phyloP scores from a whole-genome alignment of 2,113 vertebrate species.

The Prunella fulvescens region DNA sequence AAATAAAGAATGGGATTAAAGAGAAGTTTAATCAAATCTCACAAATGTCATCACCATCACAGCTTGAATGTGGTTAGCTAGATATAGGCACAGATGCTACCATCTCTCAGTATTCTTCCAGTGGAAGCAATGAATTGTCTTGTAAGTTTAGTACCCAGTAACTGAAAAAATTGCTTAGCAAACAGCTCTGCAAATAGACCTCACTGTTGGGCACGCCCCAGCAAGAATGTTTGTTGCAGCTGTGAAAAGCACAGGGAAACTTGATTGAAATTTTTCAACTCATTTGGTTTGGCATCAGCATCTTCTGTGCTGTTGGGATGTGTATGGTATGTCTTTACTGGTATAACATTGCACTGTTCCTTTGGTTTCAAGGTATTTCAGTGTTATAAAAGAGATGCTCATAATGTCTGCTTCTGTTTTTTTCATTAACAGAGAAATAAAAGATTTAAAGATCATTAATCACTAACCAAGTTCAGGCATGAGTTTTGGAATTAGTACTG shows the following conservation, averaged over 20 bases:
- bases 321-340: background rate
- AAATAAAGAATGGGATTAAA: constrained; percentile 26
- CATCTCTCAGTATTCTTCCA: background rate
- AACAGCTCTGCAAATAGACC: background rate
- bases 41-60: constrained; percentile 10
- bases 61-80: constrained; percentile 3
- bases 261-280: background rate
- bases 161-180: background rate
- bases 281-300: background rate
- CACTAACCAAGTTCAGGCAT: background rate
- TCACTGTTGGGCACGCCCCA: background rate
- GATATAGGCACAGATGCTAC: background rate
- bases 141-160: background rate
- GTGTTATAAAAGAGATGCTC: background rate
- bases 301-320: background rate
- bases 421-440: background rate
- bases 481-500: background rate
- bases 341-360: rapidly evolving
- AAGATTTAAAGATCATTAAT: background rate
- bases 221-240: background rate
- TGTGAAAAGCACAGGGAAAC: background rate
- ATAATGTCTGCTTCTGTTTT: background rate
- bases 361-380: background rate
- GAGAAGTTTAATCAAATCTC: constrained; percentile 33
- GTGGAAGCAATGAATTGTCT: background rate